Evolutionary conservation across 2,888 invertebrate genomes (phyloP).

Genomic region (Maniola hyperantus): DNA sequence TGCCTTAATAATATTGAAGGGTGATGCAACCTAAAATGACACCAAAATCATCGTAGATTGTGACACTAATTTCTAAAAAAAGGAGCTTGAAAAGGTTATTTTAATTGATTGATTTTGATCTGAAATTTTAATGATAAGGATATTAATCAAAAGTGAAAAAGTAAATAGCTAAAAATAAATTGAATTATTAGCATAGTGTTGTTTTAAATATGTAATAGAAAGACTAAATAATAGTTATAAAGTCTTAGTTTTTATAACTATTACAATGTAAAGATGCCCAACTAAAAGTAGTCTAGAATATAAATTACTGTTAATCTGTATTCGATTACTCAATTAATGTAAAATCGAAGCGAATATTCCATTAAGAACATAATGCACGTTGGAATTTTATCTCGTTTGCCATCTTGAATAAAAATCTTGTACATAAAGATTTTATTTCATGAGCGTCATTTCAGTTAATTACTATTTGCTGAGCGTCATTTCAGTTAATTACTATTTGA

Average conservation of each 20-base stretch:
- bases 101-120: not conserved
- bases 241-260: not conserved
- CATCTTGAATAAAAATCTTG: conserved; percentile 26
- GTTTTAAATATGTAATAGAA: too few relatives aligned
- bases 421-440: conserved; percentile 37
- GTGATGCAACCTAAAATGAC: too few relatives aligned
- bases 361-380: conserved; percentile 17
- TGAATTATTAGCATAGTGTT: too few relatives aligned
- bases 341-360: conserved; percentile 38
- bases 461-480: conserved; percentile 30
- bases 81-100: not conserved
- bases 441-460: conserved; percentile 30
- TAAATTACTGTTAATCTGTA: conserved; percentile 13
- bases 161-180: too few relatives aligned
- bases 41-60: not conserved
- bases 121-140: too few relatives aligned
- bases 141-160: too few relatives aligned
- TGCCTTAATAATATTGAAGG: too few relatives aligned
- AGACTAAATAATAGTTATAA: not conserved
- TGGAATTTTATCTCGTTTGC: conserved; percentile 35
- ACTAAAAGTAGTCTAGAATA: conserved; percentile 15
- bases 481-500: conserved; percentile 30
- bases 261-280: conserved; percentile 7
- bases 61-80: not conserved
- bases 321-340: conserved; percentile 33